phyloP scores from a whole-genome alignment of 2,797 vertebrate species.

The Darevskia nairensis region DNA sequence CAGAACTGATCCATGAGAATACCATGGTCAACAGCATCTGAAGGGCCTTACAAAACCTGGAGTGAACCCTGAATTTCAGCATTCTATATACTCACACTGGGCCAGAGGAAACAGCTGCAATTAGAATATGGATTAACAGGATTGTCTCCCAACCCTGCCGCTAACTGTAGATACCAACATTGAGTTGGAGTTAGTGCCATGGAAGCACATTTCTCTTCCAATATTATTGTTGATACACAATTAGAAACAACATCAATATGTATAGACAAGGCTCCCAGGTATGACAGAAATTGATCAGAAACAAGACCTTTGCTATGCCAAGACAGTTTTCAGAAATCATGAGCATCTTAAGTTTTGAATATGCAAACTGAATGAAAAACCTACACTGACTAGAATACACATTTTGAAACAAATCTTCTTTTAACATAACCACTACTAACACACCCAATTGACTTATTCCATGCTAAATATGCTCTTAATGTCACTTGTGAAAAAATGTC shows the following conservation, averaged over 20 bases:
- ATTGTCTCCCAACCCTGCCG: neutral
- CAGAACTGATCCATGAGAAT: no score
- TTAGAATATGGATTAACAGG: neutral
- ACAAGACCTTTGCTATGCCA: neutral
- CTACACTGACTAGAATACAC: neutral
- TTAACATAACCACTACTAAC: neutral
- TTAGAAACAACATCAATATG: neutral
- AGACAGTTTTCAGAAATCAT: neutral
- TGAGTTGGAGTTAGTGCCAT: neutral
- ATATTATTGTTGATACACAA: neutral
- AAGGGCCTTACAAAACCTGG: no score
- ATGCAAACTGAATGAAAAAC: neutral
- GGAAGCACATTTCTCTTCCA: neutral
- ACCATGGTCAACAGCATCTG: no score
- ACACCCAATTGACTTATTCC: neutral
- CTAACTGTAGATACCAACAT: neutral
- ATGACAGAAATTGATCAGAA: neutral
- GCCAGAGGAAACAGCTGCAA: neutral
- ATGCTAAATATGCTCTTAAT: neutral
- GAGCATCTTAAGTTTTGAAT: neutral
- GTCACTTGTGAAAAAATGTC: neutral
- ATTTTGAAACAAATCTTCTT: neutral
- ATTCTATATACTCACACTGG: neutral
- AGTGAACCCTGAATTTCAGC: no score
- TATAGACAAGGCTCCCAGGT: neutral